phyloP scores from a whole-genome alignment of 2,113 vertebrate species.

The Halichoerus grypus region DNA sequence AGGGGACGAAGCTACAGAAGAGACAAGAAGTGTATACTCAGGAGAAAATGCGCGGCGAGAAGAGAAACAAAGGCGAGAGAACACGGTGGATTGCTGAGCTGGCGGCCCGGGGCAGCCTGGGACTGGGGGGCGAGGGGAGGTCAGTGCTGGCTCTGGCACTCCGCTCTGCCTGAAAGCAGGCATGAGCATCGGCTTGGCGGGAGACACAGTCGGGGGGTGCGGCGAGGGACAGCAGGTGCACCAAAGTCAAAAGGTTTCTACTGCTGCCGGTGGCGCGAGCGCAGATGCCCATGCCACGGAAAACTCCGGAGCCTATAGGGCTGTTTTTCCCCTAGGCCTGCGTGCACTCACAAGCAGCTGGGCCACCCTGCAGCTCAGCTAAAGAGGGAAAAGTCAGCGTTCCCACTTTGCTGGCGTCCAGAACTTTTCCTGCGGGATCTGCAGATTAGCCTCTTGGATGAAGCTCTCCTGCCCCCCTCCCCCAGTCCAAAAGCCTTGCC shows the following conservation, averaged over 20 bases:
- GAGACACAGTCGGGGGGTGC: neutral
- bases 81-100: slow-evolving; percentile 41
- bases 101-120: neutral
- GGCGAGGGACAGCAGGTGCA: slow-evolving; percentile 8
- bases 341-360: slow-evolving; percentile 44
- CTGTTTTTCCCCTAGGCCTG: slow-evolving; percentile 63
- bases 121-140: neutral
- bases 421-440: slow-evolving; percentile 67
- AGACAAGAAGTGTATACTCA: neutral
- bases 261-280: neutral
- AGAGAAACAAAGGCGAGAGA: neutral
- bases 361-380: slow-evolving; percentile 75
- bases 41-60: neutral
- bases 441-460: slow-evolving; percentile 82
- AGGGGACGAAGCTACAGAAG: neutral
- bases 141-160: neutral
- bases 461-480: slow-evolving; percentile 49
- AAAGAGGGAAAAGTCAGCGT: slow-evolving; percentile 74
- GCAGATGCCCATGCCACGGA: slow-evolving; percentile 38
- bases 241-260: slow-evolving; percentile 78
- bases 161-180: slow-evolving; percentile 40
- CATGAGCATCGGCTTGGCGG: neutral
- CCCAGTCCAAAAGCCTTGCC: slow-evolving; percentile 53
- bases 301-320: slow-evolving; percentile 60
- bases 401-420: slow-evolving; percentile 60